These are phyloP conservation scores for Chrysemys picta DNA, from an alignment of 2,113 vertebrate genomes.

Conservation along the genomic window DNA sequence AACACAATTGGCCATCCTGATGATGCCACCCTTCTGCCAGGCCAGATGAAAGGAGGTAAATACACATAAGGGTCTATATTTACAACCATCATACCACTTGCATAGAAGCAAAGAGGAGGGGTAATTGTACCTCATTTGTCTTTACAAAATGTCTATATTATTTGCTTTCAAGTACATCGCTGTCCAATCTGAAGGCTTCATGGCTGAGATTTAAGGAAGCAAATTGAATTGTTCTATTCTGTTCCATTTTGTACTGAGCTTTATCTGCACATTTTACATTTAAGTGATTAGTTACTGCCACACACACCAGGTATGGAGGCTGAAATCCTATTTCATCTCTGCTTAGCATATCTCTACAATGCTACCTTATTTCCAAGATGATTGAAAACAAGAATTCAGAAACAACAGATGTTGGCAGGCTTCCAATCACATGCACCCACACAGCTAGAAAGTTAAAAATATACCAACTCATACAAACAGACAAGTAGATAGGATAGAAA, in stretches of 20 bases:
- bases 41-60: background rate
- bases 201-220: constrained; percentile 37
- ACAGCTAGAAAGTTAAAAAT: constrained; percentile 73
- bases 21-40: background rate
- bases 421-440: constrained; percentile 71
- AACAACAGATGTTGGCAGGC: constrained; percentile 57
- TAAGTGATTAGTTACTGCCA: constrained; percentile 58
- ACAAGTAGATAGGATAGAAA: constrained; percentile 36
- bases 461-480: constrained; percentile 61
- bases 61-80: background rate
- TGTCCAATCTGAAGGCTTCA: constrained; percentile 1
- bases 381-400: constrained; percentile 68
- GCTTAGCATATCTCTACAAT: constrained; percentile 42
- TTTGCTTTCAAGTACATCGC: background rate
- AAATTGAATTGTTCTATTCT: constrained; percentile 34
- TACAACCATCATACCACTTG: background rate
- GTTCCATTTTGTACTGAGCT: constrained; percentile 28
- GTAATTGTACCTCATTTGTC: background rate
- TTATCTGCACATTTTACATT: constrained; percentile 30
- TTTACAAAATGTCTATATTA: background rate
- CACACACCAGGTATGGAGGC: constrained; percentile 51
- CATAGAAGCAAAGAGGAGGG: background rate
- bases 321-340: constrained; percentile 68
- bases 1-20: background rate
- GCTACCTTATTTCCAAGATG: constrained; percentile 57